phyloP scores from a whole-genome alignment of 2,888 invertebrate species.

The Watsonalla cultraria region DNA sequence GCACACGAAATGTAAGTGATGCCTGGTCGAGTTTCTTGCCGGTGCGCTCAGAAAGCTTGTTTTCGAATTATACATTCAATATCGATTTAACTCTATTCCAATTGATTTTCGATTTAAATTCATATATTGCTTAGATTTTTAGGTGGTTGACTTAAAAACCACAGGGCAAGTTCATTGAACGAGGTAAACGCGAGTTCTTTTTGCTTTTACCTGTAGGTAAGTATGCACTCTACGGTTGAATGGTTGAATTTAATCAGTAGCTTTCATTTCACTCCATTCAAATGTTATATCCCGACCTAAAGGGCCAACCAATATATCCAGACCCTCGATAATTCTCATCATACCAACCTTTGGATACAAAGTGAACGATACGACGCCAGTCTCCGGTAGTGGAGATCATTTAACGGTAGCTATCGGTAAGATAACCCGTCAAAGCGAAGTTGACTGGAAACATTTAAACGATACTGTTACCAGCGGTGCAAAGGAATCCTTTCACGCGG shows the following conservation, averaged over 20 bases:
- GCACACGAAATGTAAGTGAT: too few species aligned
- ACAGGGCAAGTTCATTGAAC: too few species aligned
- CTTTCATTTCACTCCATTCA: not conserved
- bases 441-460: conserved; percentile 58
- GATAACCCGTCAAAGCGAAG: conserved; percentile 66
- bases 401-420: conserved; percentile 48
- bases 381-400: conserved; percentile 32
- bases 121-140: too few species aligned
- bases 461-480: conserved; percentile 37
- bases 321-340: conserved; percentile 32
- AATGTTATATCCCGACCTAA: not conserved
- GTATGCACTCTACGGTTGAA: too few species aligned
- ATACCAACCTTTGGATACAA: conserved; percentile 16
- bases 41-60: too few species aligned
- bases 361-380: not conserved
- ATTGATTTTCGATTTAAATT: too few species aligned
- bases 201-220: too few species aligned
- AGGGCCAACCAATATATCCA: conserved; percentile 6
- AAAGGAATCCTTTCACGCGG: conserved; percentile 26
- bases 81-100: too few species aligned
- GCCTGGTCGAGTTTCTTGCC: too few species aligned
- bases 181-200: too few species aligned
- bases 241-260: not conserved
- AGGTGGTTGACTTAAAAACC: too few species aligned
- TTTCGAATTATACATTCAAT: too few species aligned